A percentile compares a stretch with the other conserved stretches of the same genome.
These are phyloP conservation scores for Tolmerus cingulatus DNA, from an alignment of 2,888 invertebrate genomes.

Conservation along the genomic window DNA sequence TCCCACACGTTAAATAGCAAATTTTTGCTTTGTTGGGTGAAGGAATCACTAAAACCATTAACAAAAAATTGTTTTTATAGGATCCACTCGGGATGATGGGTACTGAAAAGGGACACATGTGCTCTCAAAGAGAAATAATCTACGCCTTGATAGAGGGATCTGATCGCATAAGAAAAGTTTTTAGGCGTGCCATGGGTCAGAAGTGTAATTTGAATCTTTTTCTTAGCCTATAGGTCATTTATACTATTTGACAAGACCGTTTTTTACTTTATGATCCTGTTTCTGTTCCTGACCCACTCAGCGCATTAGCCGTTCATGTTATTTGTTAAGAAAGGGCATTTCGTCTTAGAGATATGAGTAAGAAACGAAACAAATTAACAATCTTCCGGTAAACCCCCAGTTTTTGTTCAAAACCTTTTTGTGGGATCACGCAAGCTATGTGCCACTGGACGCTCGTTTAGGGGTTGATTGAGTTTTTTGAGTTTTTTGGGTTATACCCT, in stretches of 20 bases:
- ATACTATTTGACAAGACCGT: not conserved
- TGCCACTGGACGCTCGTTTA: not conserved
- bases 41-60: not conserved
- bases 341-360: not conserved
- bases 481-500: not conserved
- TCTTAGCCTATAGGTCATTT: constrained; percentile 20
- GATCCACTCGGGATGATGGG: not conserved
- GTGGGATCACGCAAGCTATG: not conserved
- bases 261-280: not conserved
- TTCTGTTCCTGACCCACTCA: not conserved
- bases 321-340: not conserved
- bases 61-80: constrained; percentile 10
- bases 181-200: not conserved
- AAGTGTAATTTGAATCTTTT: constrained; percentile 45
- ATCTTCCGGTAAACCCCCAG: constrained; percentile 20
- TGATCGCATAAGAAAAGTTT: not conserved
- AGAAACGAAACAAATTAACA: constrained; percentile 44
- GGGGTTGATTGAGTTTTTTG: not conserved
- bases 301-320: not conserved
- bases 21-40: constrained; percentile 29
- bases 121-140: not conserved
- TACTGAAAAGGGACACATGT: not conserved
- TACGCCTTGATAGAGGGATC: not conserved
- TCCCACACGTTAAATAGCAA: constrained; percentile 54
- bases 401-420: not conserved